These are phyloP conservation scores for Melanophora roralis DNA, from an alignment of 2,888 invertebrate species.

Conservation along the genomic window DNA sequence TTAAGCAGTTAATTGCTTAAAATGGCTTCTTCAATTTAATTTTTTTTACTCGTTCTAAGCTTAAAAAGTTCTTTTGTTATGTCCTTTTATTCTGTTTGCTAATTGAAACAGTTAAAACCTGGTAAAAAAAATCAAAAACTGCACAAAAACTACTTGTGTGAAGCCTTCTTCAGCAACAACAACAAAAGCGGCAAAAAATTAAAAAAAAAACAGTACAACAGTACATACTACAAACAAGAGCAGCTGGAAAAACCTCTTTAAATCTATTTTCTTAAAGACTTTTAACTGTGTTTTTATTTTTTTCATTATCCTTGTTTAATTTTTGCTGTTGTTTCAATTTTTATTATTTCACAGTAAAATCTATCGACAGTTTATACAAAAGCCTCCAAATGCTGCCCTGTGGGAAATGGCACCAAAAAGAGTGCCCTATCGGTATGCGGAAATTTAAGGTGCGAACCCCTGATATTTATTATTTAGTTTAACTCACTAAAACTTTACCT, in stretches of 20 bases:
- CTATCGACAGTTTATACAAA: slow-evolving; percentile 7
- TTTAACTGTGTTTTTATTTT: slow-evolving; percentile 39
- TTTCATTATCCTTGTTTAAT: neutral
- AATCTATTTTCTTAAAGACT: slow-evolving; percentile 57
- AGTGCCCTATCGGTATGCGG: too few relatives aligned
- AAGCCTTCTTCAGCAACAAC: slow-evolving; percentile 36
- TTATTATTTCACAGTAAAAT: slow-evolving; percentile 10
- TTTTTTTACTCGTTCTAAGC: neutral
- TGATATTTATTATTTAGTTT: too few relatives aligned
- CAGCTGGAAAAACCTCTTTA: slow-evolving; percentile 32
- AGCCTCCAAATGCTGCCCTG: too few relatives aligned
- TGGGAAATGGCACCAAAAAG: too few relatives aligned
- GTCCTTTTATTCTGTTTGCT: slow-evolving; percentile 42
- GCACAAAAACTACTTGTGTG: slow-evolving; percentile 45
- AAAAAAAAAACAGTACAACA: slow-evolving; percentile 15
- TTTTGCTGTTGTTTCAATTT: neutral
- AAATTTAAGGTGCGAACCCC: too few relatives aligned
- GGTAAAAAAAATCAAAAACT: slow-evolving; percentile 47
- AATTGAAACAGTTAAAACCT: slow-evolving; percentile 52
- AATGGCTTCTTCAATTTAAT: slow-evolving; percentile 49
- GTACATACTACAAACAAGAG: neutral
- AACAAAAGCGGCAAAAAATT: neutral
- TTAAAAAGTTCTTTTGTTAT: slow-evolving; percentile 30
- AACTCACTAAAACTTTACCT: too few relatives aligned
- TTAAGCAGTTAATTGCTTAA: slow-evolving; percentile 58